Base-by-base conservation (phyloP, 2,888 invertebrate species). In the Achlya flavicornis region DNA sequence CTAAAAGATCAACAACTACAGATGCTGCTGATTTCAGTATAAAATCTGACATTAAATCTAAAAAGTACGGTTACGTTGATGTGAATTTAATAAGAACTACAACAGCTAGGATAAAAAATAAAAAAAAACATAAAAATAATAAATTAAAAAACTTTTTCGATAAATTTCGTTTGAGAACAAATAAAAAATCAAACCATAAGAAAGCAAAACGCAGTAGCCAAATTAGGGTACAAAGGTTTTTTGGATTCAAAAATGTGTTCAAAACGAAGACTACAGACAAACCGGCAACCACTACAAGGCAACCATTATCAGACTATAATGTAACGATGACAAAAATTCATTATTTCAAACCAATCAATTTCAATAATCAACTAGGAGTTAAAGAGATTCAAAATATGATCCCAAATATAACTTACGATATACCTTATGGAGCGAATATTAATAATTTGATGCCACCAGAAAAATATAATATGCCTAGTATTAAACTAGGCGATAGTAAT, bases 221-320 rank as follows among this genome's bases (percentile, higher is more conserved):
- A 7, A 61, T 66, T 6, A 76, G 85, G 68, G 64, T 64, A 11
- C 71, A 73, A n/a, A 81, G 87, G 14, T 88, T 84, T 4, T 78
- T 85, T 43, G 83, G 77, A 10, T 57, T 90, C 1, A 85, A 82
- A 67, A 67, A 83, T 41, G 76, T 88, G 0, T 86, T 89, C 43
- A 72, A 63, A 58, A 43, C 61, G 0, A 75, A 66, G 7, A 63
- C 64, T 3, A 73, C 63, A n/a, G 58, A 46, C 16, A 64, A 26
- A 26, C 61, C 41, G 10, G 8, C 5, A 16, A 35, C 63, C 6
- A 60, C 60, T 26, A 59, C 61, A n/a, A 68, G 66, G 35, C 67
- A 71, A 12, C 74, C 67, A 16, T 7, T 16, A 48, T 16, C 16
- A 43, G 82, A 84, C 64, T 83, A 82, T 26, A 82, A 85, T 0